Evolutionary conservation across 2,888 invertebrate genomes (phyloP), one percentile per base, ranked within the genome.

Genomic region (Drosophila incognita): DNA sequence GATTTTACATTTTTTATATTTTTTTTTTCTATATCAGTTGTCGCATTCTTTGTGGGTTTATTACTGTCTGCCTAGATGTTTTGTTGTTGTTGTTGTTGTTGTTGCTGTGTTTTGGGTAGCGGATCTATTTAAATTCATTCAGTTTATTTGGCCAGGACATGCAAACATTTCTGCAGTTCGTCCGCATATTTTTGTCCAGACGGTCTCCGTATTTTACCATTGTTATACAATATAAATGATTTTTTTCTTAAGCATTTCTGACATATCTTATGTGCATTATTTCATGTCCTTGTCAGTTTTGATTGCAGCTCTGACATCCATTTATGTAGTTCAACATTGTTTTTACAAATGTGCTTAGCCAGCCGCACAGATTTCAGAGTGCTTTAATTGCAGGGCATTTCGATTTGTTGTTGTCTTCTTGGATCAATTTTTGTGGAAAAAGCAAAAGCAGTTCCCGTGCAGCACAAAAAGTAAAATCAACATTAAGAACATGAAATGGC

Each of bases 31-130:
- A 42, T 51, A 61, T 61, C 57, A 62, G 74, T 74, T 68, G 79
- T 63, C 71, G 83, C 85, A 89, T 89, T 84, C 87, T 74, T 83
- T 86, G 81, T 56, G 87, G 83, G 87, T 86, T 86, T 86, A 86
- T 86, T 87, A 86, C 82, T 77, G 46, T 46, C 46, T 15, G 46
- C 46, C 46, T 24, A 24, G 2, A 46, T 46, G 8, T 46, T 46
- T 46, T 46, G 15, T 27, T 46, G 2, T 46, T 46, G 24, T 15
- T 46, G 15, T 15, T 42, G 59, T 46, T 69, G 61, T 51, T 7
- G 18, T 57, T 27, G 11, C 21, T 31, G n/a, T 49, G 46, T 60
- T 49, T 40, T 60, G 53, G 72, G 58, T 52, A 70, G 65, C 31
- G 66, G 60, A 63, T 80, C 66, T 81, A 68, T 74, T 74, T 77